phyloP scores from a whole-genome alignment of 2,797 vertebrate species.

The Prionace glauca region DNA sequence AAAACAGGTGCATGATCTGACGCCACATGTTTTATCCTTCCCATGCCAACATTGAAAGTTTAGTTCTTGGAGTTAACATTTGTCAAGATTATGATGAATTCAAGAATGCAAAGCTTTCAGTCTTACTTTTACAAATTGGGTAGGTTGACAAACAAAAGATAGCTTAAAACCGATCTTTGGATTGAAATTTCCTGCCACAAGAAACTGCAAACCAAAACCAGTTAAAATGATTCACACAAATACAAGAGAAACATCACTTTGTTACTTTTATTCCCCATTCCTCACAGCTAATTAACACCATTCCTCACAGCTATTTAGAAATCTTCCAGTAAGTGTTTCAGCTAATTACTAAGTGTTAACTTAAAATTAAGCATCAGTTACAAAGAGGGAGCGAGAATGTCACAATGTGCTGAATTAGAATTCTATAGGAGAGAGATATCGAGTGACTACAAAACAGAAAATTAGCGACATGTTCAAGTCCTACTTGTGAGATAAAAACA shows the following conservation, averaged over 20 bases:
- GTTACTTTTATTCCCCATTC: not conserved
- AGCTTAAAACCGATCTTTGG: not conserved
- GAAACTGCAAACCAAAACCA: not conserved
- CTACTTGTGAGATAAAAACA: not conserved
- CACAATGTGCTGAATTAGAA: not conserved
- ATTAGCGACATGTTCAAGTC: not conserved
- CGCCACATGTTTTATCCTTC: not conserved
- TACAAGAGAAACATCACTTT: not conserved
- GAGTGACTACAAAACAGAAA: not conserved
- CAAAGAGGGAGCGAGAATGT: not conserved
- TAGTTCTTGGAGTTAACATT: not conserved
- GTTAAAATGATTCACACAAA: not conserved
- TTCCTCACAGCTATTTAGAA: not conserved
- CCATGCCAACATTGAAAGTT: not conserved
- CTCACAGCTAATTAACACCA: not conserved
- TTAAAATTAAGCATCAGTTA: not conserved
- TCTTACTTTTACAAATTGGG: not conserved
- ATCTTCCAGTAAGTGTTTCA: not conserved
- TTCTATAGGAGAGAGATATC: not conserved
- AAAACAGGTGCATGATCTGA: not conserved
- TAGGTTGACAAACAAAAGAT: not conserved
- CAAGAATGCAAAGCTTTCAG: not conserved
- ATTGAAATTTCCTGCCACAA: not conserved
- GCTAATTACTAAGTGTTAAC: constrained; percentile 9
- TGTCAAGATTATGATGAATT: not conserved